Evolutionary conservation across 2,113 vertebrate genomes (phyloP), one percentile per base, ranked within the genome.

Genomic region (Sinosuthora webbiana): DNA sequence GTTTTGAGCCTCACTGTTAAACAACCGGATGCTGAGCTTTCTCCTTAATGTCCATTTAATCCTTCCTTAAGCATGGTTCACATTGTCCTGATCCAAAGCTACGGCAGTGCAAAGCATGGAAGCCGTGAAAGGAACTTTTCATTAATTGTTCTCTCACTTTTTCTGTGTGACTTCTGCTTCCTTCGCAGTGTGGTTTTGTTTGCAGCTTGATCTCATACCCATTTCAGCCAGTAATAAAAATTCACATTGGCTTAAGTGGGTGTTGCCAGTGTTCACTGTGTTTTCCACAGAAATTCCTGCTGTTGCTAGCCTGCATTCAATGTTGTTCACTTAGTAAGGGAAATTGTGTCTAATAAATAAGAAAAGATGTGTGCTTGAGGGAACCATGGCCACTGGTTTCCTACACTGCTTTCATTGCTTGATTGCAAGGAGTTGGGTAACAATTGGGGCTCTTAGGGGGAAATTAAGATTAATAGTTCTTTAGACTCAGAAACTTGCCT

Each of bases 41-140:
- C 68, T 88, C 50, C 47, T 90, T 92, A 83, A 86, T 88, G 68
- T 93, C 83, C 47, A 12, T 83, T 83, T 95, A 90, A 93, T 96
- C 75, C 87, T 96, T 91, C 65, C 89, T 91, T 87, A 77, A 62
- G 78, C 41, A 11, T 73, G 83, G 85, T 87, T 91, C 87, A 85
- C 31, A 7, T 53, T 84, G 93, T 87, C 87, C 88, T 90, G 47
- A 77, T 92, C 88, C 90, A 90, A 3, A 93, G 60, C 70, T 69
- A 41, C 81, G 65, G 80, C 87, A 27, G 4, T 81, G 81, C 83
- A 57, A 65, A 83, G 67, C 47, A 5, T 59, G 82, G 53, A 53
- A 85, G 63, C 81, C 69, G 75, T 76, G 89, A 91, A 93, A 93
- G 91, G 80, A 94, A 93, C 78, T 94, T 91, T 76, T 91, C 89